Conservation (phyloP, 2,888 invertebrate genomes). For the Mesorhabditis sp. region DNA sequence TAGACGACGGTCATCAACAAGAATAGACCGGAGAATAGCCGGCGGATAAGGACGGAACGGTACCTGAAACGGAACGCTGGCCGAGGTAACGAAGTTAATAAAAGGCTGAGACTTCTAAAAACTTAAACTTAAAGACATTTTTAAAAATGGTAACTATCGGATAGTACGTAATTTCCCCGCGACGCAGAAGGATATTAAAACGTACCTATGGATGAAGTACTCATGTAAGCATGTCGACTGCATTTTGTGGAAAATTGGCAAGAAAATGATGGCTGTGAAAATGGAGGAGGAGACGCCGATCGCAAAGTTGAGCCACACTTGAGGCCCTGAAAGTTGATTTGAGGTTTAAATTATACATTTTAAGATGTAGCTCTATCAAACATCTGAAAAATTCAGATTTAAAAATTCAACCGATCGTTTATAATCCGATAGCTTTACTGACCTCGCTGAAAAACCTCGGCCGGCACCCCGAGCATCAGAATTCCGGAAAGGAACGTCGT, state of each 20-base stretch:
- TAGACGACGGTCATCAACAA: constrained; percentile 43
- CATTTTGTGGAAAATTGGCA: constrained; percentile 22
- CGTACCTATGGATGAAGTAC: constrained; percentile 40
- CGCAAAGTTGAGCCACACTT: constrained; percentile 13
- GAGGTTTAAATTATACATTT: neutral
- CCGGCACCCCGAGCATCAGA: constrained; percentile 77
- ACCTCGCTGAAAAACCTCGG: constrained; percentile 71
- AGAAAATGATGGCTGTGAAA: constrained; percentile 14
- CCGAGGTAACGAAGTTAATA: neutral
- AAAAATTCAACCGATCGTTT: too few species aligned
- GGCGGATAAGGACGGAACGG: constrained; percentile 38
- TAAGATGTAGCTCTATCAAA: too few species aligned
- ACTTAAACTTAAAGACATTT: neutral
- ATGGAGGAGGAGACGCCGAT: constrained; percentile 13
- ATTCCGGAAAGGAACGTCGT: constrained; percentile 87
- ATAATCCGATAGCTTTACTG: neutral
- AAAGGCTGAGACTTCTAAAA: neutral
- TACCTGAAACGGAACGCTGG: constrained; percentile 27
- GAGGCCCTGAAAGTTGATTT: constrained; percentile 7
- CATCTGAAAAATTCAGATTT: neutral
- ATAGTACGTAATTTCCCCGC: neutral
- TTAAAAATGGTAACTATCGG: neutral
- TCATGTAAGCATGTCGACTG: constrained; percentile 15
- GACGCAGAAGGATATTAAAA: neutral
- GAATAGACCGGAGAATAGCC: constrained; percentile 39